Conservation (phyloP, 2,113 vertebrate species). For the Aspidoscelis tigris region DNA sequence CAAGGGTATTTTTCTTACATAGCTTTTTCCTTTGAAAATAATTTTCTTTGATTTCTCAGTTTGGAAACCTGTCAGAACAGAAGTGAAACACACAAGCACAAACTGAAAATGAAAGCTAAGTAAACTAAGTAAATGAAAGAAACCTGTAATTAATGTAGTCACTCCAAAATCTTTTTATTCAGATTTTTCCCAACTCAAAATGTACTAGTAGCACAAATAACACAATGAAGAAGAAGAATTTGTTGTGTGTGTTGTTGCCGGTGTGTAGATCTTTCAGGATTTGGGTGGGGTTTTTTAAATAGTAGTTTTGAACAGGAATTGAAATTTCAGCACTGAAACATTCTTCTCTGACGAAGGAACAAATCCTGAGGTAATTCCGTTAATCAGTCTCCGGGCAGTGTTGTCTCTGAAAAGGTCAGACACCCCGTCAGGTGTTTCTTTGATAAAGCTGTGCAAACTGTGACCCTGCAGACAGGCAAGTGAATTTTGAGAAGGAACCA, state of each 20-base stretch:
- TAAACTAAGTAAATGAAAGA: too few species aligned
- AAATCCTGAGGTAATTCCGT: not conserved
- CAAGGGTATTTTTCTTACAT: slow-evolving; percentile 24
- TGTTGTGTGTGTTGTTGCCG: not conserved
- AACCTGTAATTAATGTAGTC: too few species aligned
- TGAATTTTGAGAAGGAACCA: not conserved
- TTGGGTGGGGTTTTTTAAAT: too few species aligned
- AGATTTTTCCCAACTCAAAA: too few species aligned
- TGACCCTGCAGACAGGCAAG: not conserved
- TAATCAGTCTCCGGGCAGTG: not conserved
- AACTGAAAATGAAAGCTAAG: slow-evolving; percentile 10
- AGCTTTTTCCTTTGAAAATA: slow-evolving; percentile 19
- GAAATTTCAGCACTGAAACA: not conserved
- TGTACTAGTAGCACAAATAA: slow-evolving; percentile 4
- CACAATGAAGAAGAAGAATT: too few species aligned
- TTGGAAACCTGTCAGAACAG: not conserved
- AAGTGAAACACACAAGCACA: not conserved
- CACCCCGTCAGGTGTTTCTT: not conserved
- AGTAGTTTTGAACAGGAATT: not conserved
- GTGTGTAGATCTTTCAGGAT: not conserved
- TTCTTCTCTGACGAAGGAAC: not conserved
- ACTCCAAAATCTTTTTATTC: too few species aligned
- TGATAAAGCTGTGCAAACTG: not conserved
- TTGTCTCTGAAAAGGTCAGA: not conserved
- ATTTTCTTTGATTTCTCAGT: slow-evolving; percentile 22